phyloP scores from a whole-genome alignment of 2,888 invertebrate genomes.

The Brenthis ino region DNA sequence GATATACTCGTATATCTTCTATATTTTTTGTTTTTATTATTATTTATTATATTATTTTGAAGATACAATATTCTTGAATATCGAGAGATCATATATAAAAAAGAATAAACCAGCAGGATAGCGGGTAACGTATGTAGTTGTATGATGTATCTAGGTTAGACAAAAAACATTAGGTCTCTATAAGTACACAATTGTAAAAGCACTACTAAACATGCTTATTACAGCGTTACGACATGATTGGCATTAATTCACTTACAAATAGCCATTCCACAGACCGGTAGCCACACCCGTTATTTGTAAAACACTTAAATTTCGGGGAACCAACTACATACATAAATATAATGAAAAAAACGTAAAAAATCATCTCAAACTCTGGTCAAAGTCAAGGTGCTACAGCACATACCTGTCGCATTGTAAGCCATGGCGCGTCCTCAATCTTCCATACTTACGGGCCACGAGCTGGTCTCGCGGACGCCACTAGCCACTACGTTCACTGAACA shows the following conservation, averaged over 20 bases:
- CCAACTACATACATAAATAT: conserved; percentile 1
- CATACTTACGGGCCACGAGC: conserved; percentile 55
- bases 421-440: conserved; percentile 46
- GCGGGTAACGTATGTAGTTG: too few relatives aligned
- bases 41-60: too few relatives aligned
- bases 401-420: conserved; percentile 49
- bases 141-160: too few relatives aligned
- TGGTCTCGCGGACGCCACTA: conserved; percentile 42
- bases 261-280: conserved; percentile 40
- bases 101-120: too few relatives aligned
- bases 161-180: too few relatives aligned
- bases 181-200: not conserved
- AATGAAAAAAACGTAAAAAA: not conserved
- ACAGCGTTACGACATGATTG: not conserved
- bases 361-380: not conserved
- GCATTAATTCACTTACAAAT: not conserved
- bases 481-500: conserved; percentile 64
- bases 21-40: too few relatives aligned
- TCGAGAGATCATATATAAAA: too few relatives aligned
- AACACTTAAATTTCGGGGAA: conserved; percentile 24
- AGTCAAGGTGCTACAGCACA: conserved; percentile 31
- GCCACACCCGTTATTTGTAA: conserved; percentile 64
- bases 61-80: too few relatives aligned
- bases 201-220: too few relatives aligned
- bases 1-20: too few relatives aligned